phyloP scores from a whole-genome alignment of 2,113 vertebrate species.

The Beaufortia kweichowensis region DNA sequence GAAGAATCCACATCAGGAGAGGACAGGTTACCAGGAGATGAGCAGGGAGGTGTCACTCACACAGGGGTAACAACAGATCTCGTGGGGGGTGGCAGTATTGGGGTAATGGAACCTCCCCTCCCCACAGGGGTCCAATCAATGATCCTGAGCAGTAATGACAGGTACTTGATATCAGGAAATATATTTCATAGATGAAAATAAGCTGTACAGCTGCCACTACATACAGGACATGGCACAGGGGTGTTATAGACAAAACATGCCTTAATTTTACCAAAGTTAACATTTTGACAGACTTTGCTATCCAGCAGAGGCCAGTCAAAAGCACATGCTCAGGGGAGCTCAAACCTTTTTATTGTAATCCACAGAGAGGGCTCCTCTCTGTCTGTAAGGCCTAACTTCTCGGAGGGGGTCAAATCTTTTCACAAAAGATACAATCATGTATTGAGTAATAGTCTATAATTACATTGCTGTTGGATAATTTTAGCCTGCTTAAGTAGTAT shows the following conservation, averaged over 20 bases:
- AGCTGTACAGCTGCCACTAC: too few relatives aligned
- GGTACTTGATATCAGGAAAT: slow-evolving; percentile 41
- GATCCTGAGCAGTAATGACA: slow-evolving; percentile 52
- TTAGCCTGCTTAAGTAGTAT: not conserved
- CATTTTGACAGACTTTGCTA: not conserved
- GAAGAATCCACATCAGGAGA: slow-evolving; percentile 48
- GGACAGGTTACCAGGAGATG: slow-evolving; percentile 25
- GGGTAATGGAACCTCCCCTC: slow-evolving; percentile 51
- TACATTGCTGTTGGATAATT: not conserved
- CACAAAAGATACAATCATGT: slow-evolving; percentile 20
- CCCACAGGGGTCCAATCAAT: slow-evolving; percentile 21
- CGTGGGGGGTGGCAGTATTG: slow-evolving; percentile 27
- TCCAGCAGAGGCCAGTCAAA: slow-evolving; percentile 30
- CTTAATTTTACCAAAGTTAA: too few relatives aligned
- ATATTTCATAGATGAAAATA: too few relatives aligned
- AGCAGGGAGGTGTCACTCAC: slow-evolving; percentile 59
- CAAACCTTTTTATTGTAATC: slow-evolving; percentile 15
- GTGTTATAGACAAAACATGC: too few relatives aligned
- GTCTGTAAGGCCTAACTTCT: slow-evolving; percentile 22
- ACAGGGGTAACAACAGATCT: slow-evolving; percentile 60
- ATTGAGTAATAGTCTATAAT: slow-evolving; percentile 1
- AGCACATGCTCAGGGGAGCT: slow-evolving; percentile 3
- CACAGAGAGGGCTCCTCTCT: slow-evolving; percentile 22
- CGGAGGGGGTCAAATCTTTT: slow-evolving; percentile 27
- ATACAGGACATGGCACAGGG: too few relatives aligned